Conservation (phyloP, 1,140 invertebrate genomes). For the Neodiprion lecontei region DNA sequence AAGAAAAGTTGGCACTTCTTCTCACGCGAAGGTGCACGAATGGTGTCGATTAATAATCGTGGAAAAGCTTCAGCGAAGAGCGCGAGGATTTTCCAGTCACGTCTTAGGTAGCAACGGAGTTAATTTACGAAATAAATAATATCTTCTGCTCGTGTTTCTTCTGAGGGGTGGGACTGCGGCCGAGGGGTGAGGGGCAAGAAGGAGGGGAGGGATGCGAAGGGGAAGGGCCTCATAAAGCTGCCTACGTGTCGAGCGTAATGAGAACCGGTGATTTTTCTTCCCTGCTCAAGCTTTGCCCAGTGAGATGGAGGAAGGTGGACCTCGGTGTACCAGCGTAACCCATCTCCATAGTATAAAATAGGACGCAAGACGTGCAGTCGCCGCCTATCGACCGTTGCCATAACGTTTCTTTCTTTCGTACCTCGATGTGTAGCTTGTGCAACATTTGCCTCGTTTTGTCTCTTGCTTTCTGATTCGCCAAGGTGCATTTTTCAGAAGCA, state of each 20-base stretch:
- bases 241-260: conserved; percentile 63
- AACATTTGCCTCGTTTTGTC: too few species aligned
- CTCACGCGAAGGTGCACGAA: too few species aligned
- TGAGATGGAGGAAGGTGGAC: conserved; percentile 56
- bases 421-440: too few species aligned
- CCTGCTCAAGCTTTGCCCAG: conserved; percentile 27
- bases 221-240: conserved; percentile 57
- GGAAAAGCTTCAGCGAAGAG: conserved; percentile 45
- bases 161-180: conserved; percentile 6
- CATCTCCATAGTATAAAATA: neutral
- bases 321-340: conserved; percentile 25
- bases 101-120: conserved; percentile 45
- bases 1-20: too few species aligned
- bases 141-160: conserved; percentile 52
- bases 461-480: too few species aligned
- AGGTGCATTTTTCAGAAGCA: too few species aligned
- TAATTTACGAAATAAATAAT: conserved; percentile 59
- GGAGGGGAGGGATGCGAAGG: neutral
- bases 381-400: conserved; percentile 5
- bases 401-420: too few species aligned
- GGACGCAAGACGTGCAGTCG: conserved; percentile 22
- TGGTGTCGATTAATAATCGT: conserved; percentile 51
- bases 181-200: conserved; percentile 26
- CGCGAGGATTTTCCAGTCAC: conserved; percentile 54
- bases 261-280: conserved; percentile 62